Conservation (phyloP, 2,888 invertebrate genomes). For the Caenorhabditis becei region DNA sequence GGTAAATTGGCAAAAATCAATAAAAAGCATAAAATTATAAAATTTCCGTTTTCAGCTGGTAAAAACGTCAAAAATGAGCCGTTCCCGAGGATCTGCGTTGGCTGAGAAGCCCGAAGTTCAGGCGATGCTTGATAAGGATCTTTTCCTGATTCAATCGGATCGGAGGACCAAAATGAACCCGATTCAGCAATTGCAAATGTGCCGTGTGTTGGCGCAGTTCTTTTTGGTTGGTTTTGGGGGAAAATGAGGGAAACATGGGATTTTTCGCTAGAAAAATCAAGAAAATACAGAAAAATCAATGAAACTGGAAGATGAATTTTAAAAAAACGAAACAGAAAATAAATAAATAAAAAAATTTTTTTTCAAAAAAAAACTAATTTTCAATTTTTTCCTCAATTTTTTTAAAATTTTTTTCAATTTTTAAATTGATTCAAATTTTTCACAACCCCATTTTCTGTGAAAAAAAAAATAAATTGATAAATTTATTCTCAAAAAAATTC, state of each 20-base stretch:
- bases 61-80: slow-evolving; percentile 55
- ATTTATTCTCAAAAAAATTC: too few species aligned
- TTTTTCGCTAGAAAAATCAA: neutral
- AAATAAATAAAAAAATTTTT: too few species aligned
- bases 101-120: slow-evolving; percentile 64
- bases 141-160: slow-evolving; percentile 66
- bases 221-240: slow-evolving; percentile 59
- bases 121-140: slow-evolving; percentile 64
- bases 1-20: neutral
- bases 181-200: slow-evolving; percentile 60
- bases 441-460: too few species aligned
- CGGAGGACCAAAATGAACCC: slow-evolving; percentile 61
- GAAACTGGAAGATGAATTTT: too few species aligned
- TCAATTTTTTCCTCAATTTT: too few species aligned
- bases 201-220: slow-evolving; percentile 58
- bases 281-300: too few species aligned
- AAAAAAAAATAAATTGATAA: too few species aligned
- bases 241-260: too few species aligned
- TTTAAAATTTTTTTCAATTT: too few species aligned
- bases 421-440: too few species aligned
- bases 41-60: slow-evolving; percentile 24
- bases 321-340: too few species aligned
- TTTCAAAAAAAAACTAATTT: too few species aligned
- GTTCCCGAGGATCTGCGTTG: slow-evolving; percentile 30
- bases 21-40: neutral